These are phyloP conservation scores for Antheraea mylitta DNA, from an alignment of 1,140 invertebrate species.

Conservation along the genomic window DNA sequence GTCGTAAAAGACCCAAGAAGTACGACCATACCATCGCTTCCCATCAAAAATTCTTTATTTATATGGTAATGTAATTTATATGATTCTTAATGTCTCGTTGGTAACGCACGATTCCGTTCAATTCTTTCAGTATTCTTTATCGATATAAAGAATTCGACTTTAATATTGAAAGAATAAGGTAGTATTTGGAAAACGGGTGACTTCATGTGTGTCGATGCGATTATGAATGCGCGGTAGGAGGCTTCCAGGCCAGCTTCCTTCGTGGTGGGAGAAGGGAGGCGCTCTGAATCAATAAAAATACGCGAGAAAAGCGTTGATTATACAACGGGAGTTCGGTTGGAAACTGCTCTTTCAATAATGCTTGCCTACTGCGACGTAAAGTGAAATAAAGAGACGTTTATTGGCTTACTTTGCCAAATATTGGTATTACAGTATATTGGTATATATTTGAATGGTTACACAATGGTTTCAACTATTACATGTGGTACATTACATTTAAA, in stretches of 20 bases:
- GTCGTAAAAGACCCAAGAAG: conserved; percentile 66
- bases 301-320: conserved; percentile 76
- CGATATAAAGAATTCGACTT: conserved; percentile 30
- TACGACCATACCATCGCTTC: conserved; percentile 51
- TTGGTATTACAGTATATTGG: background rate
- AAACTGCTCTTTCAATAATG: conserved; percentile 62
- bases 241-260: conserved; percentile 69
- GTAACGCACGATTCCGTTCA: conserved; percentile 74
- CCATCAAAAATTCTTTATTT: conserved; percentile 78
- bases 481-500: background rate
- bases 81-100: conserved; percentile 77
- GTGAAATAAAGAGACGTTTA: conserved; percentile 30
- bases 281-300: conserved; percentile 74
- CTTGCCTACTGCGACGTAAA: conserved; percentile 27
- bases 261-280: conserved; percentile 50
- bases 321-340: conserved; percentile 65
- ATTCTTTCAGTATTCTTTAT: conserved; percentile 51
- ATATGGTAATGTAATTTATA: conserved; percentile 79
- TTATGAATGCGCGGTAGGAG: conserved; percentile 78
- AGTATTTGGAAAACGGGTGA: conserved; percentile 36
- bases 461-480: background rate
- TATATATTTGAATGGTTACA: background rate
- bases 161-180: conserved; percentile 50
- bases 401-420: conserved; percentile 7
- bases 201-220: conserved; percentile 68